These are phyloP conservation scores for Phoebastria nigripes DNA, from an alignment of 2,797 vertebrate species.

Conservation along the genomic window DNA sequence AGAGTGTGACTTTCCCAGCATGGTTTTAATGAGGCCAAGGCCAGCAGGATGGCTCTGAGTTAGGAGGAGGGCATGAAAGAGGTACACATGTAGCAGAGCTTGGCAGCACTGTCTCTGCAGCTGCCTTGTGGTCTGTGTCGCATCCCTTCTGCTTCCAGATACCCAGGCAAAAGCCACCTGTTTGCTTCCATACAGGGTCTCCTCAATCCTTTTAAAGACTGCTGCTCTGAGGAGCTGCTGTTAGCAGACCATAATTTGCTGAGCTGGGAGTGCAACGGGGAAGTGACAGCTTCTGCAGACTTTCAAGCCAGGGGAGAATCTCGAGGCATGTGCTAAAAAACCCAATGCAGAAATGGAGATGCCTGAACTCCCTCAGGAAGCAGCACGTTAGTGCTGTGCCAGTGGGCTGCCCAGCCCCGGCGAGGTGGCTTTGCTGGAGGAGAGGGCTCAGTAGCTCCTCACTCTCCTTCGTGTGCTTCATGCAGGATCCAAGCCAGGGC, in stretches of 20 bases:
- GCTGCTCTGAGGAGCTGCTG: background rate
- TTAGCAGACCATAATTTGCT: background rate
- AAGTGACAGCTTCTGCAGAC: background rate
- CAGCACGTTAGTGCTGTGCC: background rate
- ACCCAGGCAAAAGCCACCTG: background rate
- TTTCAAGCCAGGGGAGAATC: background rate
- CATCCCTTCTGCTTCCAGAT: background rate
- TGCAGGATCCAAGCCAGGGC: background rate
- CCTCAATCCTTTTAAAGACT: background rate
- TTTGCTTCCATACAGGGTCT: background rate
- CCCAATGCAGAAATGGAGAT: background rate
- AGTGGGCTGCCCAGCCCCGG: background rate
- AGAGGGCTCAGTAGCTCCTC: background rate
- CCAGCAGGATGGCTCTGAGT: background rate
- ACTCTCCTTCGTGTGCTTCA: rapidly evolving
- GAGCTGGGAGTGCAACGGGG: background rate
- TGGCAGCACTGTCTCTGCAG: background rate
- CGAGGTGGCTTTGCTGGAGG: background rate
- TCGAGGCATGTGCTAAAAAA: background rate
- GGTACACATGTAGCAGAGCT: background rate
- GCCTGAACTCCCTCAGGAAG: background rate
- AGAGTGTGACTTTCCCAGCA: background rate
- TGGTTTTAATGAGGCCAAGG: background rate
- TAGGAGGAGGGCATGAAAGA: background rate
- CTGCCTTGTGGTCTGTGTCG: background rate